Evolutionary conservation across 2,888 invertebrate genomes (phyloP).

Genomic region (Nephrotoma appendiculata): DNA sequence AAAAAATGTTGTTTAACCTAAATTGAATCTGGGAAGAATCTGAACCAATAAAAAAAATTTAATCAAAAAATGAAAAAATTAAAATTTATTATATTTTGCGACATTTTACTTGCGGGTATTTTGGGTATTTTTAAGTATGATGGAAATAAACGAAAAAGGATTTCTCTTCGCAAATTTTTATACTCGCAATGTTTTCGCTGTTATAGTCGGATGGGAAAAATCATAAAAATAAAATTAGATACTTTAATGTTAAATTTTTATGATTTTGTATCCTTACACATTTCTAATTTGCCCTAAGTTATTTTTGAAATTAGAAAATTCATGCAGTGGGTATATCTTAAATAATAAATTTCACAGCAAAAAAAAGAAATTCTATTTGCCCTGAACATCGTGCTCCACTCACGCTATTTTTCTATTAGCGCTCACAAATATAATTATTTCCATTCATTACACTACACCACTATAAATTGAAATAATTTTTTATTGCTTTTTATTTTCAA

Average conservation of each 20-base stretch:
- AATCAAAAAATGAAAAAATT: neutral
- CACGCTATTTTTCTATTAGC: neutral
- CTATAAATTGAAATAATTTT: neutral
- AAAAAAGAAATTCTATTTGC: neutral
- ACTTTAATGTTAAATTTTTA: neutral
- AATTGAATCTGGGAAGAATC: neutral
- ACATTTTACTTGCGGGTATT: neutral
- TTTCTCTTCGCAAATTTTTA: neutral
- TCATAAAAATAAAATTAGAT: neutral
- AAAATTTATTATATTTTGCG: neutral
- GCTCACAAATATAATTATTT: neutral
- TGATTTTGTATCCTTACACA: neutral
- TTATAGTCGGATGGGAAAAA: neutral
- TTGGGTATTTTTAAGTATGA: neutral
- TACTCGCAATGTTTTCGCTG: neutral
- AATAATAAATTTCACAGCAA: neutral
- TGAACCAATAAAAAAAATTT: neutral
- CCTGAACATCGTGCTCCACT: neutral
- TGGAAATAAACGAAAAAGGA: neutral
- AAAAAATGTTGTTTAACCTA: neutral
- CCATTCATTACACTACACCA: neutral
- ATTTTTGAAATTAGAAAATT: neutral
- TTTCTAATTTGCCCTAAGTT: neutral
- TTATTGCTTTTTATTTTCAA: neutral
- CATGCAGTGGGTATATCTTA: neutral